A percentile compares a stretch with the other conserved stretches of the same genome.
These are phyloP conservation scores for Probaryconus sp. DNA, from an alignment of 1,140 invertebrate genomes.

Conservation along the genomic window DNA sequence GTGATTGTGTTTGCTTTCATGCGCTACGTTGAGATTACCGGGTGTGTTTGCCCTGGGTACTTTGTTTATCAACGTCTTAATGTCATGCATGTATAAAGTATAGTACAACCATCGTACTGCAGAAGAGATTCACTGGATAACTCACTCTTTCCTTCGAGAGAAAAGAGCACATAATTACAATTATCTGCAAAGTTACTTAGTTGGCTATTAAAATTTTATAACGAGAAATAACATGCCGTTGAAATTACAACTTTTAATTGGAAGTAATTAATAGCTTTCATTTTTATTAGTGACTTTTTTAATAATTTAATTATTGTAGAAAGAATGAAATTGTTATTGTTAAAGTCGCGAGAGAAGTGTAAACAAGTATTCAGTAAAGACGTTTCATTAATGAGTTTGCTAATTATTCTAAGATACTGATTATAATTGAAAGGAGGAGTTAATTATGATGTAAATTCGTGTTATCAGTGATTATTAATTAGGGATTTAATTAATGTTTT, in stretches of 20 bases:
- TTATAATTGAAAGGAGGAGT: conserved; percentile 4
- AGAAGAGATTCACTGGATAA: too few relatives aligned
- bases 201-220: too few relatives aligned
- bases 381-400: conserved; percentile 7
- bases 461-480: conserved; percentile 7
- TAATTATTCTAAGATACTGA: conserved; percentile 12
- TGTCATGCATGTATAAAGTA: conserved; percentile 7
- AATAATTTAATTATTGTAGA: too few relatives aligned
- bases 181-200: too few relatives aligned
- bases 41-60: background rate
- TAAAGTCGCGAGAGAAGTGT: too few relatives aligned
- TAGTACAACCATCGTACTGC: background rate
- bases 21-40: conserved; percentile 3
- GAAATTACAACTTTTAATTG: too few relatives aligned
- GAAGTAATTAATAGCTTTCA: too few relatives aligned
- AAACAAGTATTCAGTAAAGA: conserved; percentile 10
- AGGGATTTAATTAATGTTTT: conserved; percentile 4
- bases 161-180: too few relatives aligned
- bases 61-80: conserved; percentile 21
- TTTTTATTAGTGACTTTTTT: too few relatives aligned
- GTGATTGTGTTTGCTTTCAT: conserved; percentile 11
- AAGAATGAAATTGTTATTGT: too few relatives aligned
- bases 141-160: too few relatives aligned
- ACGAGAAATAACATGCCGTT: too few relatives aligned
- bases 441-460: conserved; percentile 11